Conservation (phyloP, 2,888 invertebrate species). For the Amphipyra berbera region DNA sequence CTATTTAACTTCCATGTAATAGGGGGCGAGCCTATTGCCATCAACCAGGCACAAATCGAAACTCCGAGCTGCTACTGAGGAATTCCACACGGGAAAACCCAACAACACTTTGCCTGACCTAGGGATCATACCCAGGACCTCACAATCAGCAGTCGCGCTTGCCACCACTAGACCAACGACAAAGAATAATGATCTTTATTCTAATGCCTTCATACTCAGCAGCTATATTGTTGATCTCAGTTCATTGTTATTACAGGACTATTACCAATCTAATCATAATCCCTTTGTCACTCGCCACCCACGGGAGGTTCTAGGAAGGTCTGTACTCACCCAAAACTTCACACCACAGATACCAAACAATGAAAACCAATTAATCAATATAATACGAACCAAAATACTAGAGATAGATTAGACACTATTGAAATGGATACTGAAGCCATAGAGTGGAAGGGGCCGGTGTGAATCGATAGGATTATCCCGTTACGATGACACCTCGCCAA, state of each 20-base stretch:
- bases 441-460: slow-evolving; percentile 47
- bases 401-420: slow-evolving; percentile 43
- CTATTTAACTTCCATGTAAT: too few relatives aligned
- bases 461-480: slow-evolving; percentile 69
- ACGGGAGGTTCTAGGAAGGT: neutral
- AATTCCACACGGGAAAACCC: too few relatives aligned
- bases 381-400: slow-evolving; percentile 47
- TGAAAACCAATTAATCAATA: slow-evolving; percentile 41
- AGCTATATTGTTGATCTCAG: neutral
- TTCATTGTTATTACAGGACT: neutral
- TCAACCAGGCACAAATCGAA: too few relatives aligned
- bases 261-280: neutral
- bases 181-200: too few relatives aligned
- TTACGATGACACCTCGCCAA: slow-evolving; percentile 65
- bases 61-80: too few relatives aligned
- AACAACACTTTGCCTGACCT: too few relatives aligned
- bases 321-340: neutral
- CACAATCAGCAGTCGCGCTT: too few relatives aligned
- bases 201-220: too few relatives aligned
- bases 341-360: slow-evolving; percentile 17
- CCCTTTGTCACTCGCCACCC: neutral
- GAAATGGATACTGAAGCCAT: slow-evolving; percentile 69
- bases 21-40: too few relatives aligned
- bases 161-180: too few relatives aligned
- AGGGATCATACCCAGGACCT: too few relatives aligned